These are phyloP conservation scores for Xyliphius kryptos DNA, from an alignment of 2,113 vertebrate genomes.

Conservation along the genomic window DNA sequence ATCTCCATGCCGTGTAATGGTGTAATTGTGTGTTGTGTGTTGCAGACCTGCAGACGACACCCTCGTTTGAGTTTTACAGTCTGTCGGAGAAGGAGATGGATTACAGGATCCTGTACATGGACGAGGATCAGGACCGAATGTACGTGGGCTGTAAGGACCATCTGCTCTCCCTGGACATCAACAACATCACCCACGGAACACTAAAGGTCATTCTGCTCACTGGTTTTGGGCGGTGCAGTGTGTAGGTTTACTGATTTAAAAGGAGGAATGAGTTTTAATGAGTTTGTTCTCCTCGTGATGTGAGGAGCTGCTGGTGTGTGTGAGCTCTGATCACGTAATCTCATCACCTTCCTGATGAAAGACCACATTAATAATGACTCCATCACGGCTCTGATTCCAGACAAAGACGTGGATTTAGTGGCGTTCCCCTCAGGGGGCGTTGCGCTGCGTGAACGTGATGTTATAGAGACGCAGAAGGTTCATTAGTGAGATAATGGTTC, in stretches of 20 bases:
- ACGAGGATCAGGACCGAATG: slow-evolving; percentile 96
- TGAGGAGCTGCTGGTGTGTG: too few species aligned
- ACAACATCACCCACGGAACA: slow-evolving; percentile 87
- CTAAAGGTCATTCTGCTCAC: slow-evolving; percentile 69
- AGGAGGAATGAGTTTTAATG: too few species aligned
- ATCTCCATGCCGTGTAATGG: background rate
- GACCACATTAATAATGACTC: background rate
- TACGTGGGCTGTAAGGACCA: slow-evolving; percentile 97
- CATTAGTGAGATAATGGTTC: background rate
- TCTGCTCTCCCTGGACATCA: slow-evolving; percentile 93
- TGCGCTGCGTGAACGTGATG: background rate
- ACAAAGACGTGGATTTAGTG: too few species aligned
- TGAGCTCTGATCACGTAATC: background rate
- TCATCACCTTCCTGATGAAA: too few species aligned
- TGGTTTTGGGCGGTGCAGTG: background rate
- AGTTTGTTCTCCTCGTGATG: too few species aligned
- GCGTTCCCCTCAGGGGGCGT: too few species aligned
- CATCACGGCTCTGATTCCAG: background rate
- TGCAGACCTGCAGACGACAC: slow-evolving; percentile 82
- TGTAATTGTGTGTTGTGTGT: slow-evolving; percentile 7
- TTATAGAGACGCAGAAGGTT: background rate
- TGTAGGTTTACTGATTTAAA: too few species aligned
- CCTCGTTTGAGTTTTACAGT: slow-evolving; percentile 80
- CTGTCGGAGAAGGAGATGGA: slow-evolving; percentile 83
- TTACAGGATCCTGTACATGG: slow-evolving; percentile 94